Conservation (phyloP, 2,113 vertebrate genomes). For the Oreochromis tanganicae region DNA sequence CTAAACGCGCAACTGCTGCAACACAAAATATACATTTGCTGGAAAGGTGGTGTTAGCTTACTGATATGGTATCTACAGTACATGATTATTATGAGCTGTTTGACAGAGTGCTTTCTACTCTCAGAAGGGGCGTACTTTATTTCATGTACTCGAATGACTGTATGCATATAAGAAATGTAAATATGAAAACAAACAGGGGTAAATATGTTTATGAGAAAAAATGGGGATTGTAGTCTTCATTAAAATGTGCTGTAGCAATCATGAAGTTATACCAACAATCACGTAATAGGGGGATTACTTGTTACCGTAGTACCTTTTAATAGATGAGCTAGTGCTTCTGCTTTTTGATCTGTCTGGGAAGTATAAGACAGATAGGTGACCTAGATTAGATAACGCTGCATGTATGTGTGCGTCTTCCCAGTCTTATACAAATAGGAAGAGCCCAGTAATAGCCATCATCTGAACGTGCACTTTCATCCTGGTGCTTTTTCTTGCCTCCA, state of each 20-base stretch:
- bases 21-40: constrained; percentile 41
- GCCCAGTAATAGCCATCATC: constrained; percentile 61
- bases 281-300: constrained; percentile 30
- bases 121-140: constrained; percentile 43
- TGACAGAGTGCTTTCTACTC: constrained; percentile 60
- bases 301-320: constrained; percentile 1
- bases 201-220: neutral
- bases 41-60: constrained; percentile 9
- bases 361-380: constrained; percentile 67
- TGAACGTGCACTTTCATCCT: constrained; percentile 75
- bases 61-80: constrained; percentile 63
- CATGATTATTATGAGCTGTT: constrained; percentile 75
- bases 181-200: constrained; percentile 3
- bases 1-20: constrained; percentile 72
- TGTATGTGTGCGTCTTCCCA: constrained; percentile 38
- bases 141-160: constrained; percentile 28
- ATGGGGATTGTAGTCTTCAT: neutral
- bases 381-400: constrained; percentile 71
- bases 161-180: constrained; percentile 38
- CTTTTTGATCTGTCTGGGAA: constrained; percentile 45
- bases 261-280: neutral
- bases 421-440: constrained; percentile 72
- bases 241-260: neutral
- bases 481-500: constrained; percentile 74
- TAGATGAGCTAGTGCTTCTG: constrained; percentile 15